A percentile compares a stretch with the other conserved stretches of the same genome.
Conservation (phyloP, 2,797 vertebrate genomes). For the Spheniscus humboldti region DNA sequence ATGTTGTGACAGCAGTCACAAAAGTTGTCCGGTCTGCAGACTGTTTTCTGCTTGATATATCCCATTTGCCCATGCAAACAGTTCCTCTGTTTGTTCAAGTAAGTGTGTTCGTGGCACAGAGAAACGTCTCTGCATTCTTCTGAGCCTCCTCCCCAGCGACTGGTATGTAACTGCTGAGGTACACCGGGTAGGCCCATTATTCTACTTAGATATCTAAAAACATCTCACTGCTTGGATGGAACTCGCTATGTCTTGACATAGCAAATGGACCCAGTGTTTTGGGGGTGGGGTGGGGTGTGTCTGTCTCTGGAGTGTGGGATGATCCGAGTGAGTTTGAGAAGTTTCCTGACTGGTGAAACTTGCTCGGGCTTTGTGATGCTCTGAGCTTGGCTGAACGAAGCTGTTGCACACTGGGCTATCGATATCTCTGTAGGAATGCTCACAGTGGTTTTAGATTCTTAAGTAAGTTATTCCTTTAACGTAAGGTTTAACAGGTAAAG, state of each 20-base stretch:
- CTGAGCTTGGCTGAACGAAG: neutral
- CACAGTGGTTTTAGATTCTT: neutral
- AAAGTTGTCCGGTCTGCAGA: neutral
- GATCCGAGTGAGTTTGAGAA: neutral
- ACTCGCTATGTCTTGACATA: fast-evolving
- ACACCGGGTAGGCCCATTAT: neutral
- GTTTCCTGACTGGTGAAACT: neutral
- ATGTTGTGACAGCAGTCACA: neutral
- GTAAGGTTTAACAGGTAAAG: neutral
- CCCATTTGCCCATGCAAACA: neutral
- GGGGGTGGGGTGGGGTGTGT: fast-evolving
- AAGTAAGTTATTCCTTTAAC: neutral
- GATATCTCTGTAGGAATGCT: neutral
- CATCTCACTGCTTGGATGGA: neutral
- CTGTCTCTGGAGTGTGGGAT: neutral
- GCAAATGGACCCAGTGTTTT: neutral
- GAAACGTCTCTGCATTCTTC: neutral
- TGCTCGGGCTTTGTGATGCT: neutral
- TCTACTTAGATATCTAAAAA: neutral
- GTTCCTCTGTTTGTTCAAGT: neutral
- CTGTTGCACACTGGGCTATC: neutral
- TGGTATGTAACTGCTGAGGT: neutral
- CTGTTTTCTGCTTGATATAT: neutral
- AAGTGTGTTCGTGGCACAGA: neutral
- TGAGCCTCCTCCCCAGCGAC: neutral